Conservation (phyloP, 2,797 vertebrate genomes). For the Lepus oiostolus region DNA sequence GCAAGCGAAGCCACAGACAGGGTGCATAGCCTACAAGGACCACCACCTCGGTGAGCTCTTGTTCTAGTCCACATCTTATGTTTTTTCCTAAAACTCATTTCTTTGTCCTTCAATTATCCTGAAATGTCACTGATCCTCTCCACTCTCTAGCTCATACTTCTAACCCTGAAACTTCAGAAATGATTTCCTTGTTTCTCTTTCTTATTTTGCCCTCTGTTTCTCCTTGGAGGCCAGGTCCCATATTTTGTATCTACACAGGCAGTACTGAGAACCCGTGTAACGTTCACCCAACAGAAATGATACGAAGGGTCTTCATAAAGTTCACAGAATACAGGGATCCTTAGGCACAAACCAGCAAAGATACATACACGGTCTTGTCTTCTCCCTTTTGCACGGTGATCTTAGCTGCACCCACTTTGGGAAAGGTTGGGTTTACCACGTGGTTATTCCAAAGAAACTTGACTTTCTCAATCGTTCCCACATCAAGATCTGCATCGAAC, state of each 20-base stretch:
- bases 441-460: slow-evolving; percentile 95
- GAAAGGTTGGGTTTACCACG: slow-evolving; percentile 87
- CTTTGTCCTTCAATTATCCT: neutral
- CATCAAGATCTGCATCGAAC: slow-evolving; percentile 87
- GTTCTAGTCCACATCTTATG: neutral
- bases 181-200: neutral
- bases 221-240: neutral
- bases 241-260: too few species aligned
- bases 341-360: neutral
- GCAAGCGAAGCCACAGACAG: neutral
- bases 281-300: accelerated
- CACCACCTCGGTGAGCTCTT: neutral
- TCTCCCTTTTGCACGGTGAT: slow-evolving; percentile 87
- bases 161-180: neutral
- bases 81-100: slow-evolving; percentile 8
- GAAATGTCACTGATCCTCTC: neutral
- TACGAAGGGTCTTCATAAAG: too few species aligned
- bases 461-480: slow-evolving; percentile 89
- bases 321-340: neutral
- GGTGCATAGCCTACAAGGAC: neutral
- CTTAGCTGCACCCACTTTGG: slow-evolving; percentile 90
- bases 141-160: neutral
- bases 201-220: neutral
- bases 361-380: slow-evolving; percentile 88
- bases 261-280: neutral